Percentiles rank a stretch among this genome's conserved stretches.
phyloP scores from a whole-genome alignment of 1,140 invertebrate genomes.

The Sitobion miscanthi region DNA sequence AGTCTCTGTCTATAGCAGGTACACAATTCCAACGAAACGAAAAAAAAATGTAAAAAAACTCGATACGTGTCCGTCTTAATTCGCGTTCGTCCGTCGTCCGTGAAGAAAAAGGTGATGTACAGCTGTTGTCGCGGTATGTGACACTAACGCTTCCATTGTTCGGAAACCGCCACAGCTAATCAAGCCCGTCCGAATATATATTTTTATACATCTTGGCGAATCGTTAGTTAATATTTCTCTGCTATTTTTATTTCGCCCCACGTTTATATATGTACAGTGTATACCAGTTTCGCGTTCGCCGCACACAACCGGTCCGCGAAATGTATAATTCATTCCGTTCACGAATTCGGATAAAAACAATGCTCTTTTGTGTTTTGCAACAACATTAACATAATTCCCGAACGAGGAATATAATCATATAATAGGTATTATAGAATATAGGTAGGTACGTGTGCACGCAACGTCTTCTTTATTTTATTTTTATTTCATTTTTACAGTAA shows the following conservation, averaged over 20 bases:
- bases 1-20: neutral
- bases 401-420: neutral
- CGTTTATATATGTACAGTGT: neutral
- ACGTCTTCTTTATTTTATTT: neutral
- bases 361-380: slow-evolving; percentile 54
- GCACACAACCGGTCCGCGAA: slow-evolving; percentile 46
- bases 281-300: slow-evolving; percentile 3
- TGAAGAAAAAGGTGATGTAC: slow-evolving; percentile 54
- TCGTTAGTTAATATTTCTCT: slow-evolving; percentile 36
- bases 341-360: slow-evolving; percentile 55
- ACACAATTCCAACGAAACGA: neutral
- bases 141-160: slow-evolving; percentile 56
- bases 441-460: neutral
- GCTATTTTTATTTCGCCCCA: neutral
- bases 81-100: slow-evolving; percentile 28
- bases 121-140: slow-evolving; percentile 54
- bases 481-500: neutral
- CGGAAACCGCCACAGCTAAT: slow-evolving; percentile 51
- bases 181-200: slow-evolving; percentile 54
- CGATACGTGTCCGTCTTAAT: slow-evolving; percentile 52
- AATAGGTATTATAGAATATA: neutral
- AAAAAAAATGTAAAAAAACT: neutral
- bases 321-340: slow-evolving; percentile 54
- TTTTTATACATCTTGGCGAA: slow-evolving; percentile 35
- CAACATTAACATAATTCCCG: slow-evolving; percentile 46